Conservation (phyloP, 1,140 invertebrate species). For the Ptiloglossa arizonensis region DNA sequence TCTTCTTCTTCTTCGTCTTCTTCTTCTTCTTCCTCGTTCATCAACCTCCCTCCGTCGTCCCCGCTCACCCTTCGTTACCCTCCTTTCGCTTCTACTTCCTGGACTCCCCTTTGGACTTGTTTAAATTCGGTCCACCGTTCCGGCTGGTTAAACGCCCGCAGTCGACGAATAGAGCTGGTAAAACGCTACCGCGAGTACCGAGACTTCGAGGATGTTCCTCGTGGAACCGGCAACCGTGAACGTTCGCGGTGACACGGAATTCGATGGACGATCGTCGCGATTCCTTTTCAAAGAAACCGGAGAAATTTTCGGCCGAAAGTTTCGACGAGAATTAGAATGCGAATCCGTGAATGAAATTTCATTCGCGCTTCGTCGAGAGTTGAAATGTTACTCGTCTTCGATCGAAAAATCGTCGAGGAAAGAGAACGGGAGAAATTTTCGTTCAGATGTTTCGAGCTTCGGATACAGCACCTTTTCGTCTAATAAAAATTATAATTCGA, state of each 20-base stretch:
- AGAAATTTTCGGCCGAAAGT: too few species aligned
- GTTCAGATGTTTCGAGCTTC: too few species aligned
- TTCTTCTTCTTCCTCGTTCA: conserved; percentile 29
- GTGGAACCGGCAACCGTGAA: neutral
- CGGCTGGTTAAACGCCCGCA: conserved; percentile 25
- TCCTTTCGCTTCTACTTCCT: neutral
- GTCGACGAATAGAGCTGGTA: neutral
- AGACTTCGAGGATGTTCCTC: too few species aligned
- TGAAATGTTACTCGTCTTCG: too few species aligned
- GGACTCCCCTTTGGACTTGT: neutral
- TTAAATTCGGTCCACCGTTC: conserved; percentile 36
- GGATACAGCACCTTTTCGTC: too few species aligned
- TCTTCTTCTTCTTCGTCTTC: conserved; percentile 11
- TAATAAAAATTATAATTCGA: too few species aligned
- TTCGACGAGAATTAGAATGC: too few species aligned
- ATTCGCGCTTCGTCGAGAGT: too few species aligned
- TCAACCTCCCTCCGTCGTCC: neutral
- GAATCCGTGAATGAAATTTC: too few species aligned
- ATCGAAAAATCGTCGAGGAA: too few species aligned
- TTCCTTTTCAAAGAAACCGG: too few species aligned
- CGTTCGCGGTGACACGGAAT: neutral
- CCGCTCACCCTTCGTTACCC: conserved; percentile 29
- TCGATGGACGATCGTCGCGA: conserved; percentile 22
- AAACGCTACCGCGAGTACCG: neutral
- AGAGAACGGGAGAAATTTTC: too few species aligned